These are phyloP conservation scores for Unio delphinus DNA, from an alignment of 2,888 invertebrate species.

Conservation along the genomic window DNA sequence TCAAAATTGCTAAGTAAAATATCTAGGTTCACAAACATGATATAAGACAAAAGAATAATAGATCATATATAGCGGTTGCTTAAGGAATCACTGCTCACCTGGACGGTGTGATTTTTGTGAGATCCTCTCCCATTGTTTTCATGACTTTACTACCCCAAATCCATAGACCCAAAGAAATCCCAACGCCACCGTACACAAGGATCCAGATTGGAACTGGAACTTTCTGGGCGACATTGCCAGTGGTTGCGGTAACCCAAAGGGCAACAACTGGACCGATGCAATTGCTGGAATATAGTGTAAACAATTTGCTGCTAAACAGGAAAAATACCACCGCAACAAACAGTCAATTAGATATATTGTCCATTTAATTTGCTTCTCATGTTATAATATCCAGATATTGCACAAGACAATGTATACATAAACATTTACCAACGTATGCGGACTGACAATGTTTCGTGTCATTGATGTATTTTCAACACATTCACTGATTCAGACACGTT, in stretches of 20 bases:
- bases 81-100: slow-evolving; percentile 76
- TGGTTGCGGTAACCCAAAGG: slow-evolving; percentile 83
- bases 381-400: not conserved
- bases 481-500: too few relatives aligned
- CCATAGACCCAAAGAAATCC: slow-evolving; percentile 96
- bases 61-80: too few relatives aligned
- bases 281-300: slow-evolving; percentile 78
- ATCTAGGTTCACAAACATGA: too few relatives aligned
- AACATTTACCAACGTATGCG: too few relatives aligned
- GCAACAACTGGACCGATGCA: slow-evolving; percentile 97
- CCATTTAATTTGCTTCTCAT: too few relatives aligned
- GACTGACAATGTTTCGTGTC: too few relatives aligned
- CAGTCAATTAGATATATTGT: not conserved
- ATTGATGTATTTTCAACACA: too few relatives aligned
- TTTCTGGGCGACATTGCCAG: slow-evolving; percentile 76
- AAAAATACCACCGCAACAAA: not conserved
- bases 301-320: not conserved
- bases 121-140: slow-evolving; percentile 95
- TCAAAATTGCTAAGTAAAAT: too few relatives aligned
- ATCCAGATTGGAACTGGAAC: slow-evolving; percentile 92
- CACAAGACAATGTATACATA: not conserved
- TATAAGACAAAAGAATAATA: too few relatives aligned
- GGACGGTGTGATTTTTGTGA: slow-evolving; percentile 96
- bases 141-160: slow-evolving; percentile 96
- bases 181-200: slow-evolving; percentile 92